Conservation (phyloP, 2,888 invertebrate genomes). For the Dasypogon diadema region DNA sequence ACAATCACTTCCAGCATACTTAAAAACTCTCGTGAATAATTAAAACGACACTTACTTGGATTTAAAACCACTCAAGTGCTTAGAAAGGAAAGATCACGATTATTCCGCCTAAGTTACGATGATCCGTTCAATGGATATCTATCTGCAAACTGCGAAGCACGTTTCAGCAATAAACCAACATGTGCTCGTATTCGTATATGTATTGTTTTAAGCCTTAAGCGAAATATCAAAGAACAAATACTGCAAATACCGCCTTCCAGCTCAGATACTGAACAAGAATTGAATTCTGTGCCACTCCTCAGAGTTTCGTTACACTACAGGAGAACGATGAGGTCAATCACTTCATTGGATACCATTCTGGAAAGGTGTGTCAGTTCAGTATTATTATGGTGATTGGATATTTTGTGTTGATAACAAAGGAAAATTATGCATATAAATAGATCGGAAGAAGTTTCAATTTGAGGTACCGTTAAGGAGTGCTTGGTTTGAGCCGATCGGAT, state of each 20-base stretch:
- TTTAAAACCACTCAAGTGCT: too few relatives aligned
- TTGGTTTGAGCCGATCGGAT: too few relatives aligned
- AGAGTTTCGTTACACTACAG: neutral
- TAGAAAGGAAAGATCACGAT: neutral
- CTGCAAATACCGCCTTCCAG: constrained; percentile 1
- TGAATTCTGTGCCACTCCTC: neutral
- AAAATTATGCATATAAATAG: neutral
- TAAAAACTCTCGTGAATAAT: too few relatives aligned
- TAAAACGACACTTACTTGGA: too few relatives aligned
- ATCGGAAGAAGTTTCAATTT: neutral
- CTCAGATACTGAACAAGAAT: neutral
- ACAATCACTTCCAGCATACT: too few relatives aligned
- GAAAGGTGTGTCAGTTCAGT: neutral
- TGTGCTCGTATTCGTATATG: neutral
- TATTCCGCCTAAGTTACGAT: neutral
- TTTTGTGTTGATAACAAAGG: too few relatives aligned
- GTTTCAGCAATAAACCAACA: neutral
- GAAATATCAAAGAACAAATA: too few relatives aligned
- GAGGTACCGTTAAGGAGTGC: neutral
- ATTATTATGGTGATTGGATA: neutral
- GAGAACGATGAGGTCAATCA: constrained; percentile 1
- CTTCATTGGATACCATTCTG: neutral
- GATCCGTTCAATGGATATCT: neutral
- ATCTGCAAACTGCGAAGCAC: neutral
- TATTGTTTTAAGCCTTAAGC: neutral